Base-by-base conservation (phyloP, 2,888 invertebrate genomes). In the Ophraella communa region DNA sequence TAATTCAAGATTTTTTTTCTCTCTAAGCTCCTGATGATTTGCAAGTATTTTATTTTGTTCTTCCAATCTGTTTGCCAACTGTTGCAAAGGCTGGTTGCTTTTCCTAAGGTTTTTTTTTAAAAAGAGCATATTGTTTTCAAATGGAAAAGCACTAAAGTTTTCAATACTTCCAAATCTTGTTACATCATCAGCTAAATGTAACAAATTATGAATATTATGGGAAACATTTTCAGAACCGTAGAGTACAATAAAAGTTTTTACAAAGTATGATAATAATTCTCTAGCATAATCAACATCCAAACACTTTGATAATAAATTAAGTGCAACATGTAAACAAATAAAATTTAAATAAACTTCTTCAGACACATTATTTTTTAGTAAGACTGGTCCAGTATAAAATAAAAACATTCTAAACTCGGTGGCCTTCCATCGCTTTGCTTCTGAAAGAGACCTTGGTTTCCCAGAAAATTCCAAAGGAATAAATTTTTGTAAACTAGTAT, bases 371-470 rank as follows among this genome's bases (percentile, higher is more conserved):
- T 24, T 24, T 51, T 51, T 27, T n/a, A 60, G 52, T 2, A 60
- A 39, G 24, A 52, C 52, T 27, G 53, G 52, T 7, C 60, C 60
- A 44, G 52, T 39, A 53, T 60, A 53, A 7, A 60, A 20, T 8
- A 60, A 30, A 53, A 60, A 60, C 30, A 52, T 23, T 21, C 54
- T 27, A 49, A 55, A 62, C 49, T 62, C 47, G 1, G 39, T 62
- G 35, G 62, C 62, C 24, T 62, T 62, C 62, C 55, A 62, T 30
- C 35, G 27, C n/a, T 33, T 49, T 35, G 51, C 39, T 20, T 45
- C 47, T 24, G 39, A n/a, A 23, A 62, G n/a, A 45, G 55, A 35
- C 14, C 56, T 30, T 23, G 62, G 54, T 33, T 62, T 51, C 23
- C 62, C 45, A 11, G 54, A 42, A 42, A 62, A 62, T 55, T 55